Evolutionary conservation across 2,797 vertebrate species (phyloP).

Genomic region (Ambastaia sidthimunki): DNA sequence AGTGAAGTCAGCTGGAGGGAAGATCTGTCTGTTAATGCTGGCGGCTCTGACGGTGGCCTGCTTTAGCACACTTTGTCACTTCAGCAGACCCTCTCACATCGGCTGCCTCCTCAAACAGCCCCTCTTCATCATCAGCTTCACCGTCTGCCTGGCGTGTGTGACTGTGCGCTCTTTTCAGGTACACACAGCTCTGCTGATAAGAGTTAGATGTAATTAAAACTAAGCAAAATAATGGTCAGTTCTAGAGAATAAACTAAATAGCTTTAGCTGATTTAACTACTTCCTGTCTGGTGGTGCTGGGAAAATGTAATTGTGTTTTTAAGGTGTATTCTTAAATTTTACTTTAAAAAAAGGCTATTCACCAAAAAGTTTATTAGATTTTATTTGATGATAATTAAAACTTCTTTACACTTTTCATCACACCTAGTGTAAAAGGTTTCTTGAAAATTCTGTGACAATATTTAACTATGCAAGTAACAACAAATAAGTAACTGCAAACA

Average conservation of each 20-base stretch:
- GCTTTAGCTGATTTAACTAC: too few species aligned
- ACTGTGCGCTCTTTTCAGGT: conserved; percentile 82
- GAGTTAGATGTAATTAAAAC: not conserved
- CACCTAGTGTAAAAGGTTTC: too few species aligned
- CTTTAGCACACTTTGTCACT: conserved; percentile 74
- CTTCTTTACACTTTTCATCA: too few species aligned
- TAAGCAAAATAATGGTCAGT: not conserved
- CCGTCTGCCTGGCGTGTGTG: conserved; percentile 81
- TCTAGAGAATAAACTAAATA: not conserved
- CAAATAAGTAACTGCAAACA: too few species aligned
- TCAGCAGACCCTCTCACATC: conserved; percentile 71
- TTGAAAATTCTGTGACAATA: too few species aligned
- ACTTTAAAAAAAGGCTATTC: too few species aligned
- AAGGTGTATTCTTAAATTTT: too few species aligned
- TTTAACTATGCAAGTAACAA: too few species aligned
- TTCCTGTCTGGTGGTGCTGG: too few species aligned
- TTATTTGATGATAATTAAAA: too few species aligned
- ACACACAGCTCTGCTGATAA: not conserved
- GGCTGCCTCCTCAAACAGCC: conserved; percentile 78
- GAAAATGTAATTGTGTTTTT: too few species aligned
- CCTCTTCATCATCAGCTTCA: conserved; percentile 79
- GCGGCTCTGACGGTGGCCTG: conserved; percentile 71
- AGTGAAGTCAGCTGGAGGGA: conserved; percentile 84
- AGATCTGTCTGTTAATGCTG: conserved; percentile 85
- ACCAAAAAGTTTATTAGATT: too few species aligned